A percentile compares a stretch with the other conserved stretches of the same genome.
phyloP scores from a whole-genome alignment of 92 coral and sea anemone species.

The Plumapathes pennacea region DNA sequence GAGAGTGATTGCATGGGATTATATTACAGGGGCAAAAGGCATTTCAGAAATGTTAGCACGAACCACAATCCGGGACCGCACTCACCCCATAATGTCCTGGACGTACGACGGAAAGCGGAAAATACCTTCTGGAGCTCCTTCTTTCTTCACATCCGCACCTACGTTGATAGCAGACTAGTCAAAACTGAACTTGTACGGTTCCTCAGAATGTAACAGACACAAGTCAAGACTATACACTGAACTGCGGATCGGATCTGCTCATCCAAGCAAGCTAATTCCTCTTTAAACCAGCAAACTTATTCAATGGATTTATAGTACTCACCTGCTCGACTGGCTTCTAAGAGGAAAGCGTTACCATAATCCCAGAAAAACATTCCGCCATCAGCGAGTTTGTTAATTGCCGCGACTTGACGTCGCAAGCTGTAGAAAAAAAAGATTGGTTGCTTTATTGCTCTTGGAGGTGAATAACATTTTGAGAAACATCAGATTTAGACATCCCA shows the following conservation, averaged over 20 bases:
- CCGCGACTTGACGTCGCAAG: conserved; percentile 83
- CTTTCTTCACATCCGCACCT: conserved; percentile 95
- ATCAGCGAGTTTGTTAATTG: conserved; percentile 70
- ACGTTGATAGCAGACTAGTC: too few relatives aligned
- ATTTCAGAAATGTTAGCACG: too few relatives aligned
- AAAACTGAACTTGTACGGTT: too few relatives aligned
- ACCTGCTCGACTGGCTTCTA: conserved; percentile 98
- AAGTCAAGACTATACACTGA: neutral
- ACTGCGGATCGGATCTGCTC: neutral
- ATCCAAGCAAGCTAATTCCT: too few relatives aligned
- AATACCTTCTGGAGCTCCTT: conserved; percentile 77
- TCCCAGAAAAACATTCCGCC: conserved; percentile 98
- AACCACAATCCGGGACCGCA: too few relatives aligned
- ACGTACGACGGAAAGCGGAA: conserved; percentile 94
- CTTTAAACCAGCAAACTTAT: neutral
- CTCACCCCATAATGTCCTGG: conserved; percentile 98
- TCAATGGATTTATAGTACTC: too few relatives aligned
- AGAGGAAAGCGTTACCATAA: conserved; percentile 93
- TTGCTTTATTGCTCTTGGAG: neutral
- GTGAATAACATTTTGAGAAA: neutral
- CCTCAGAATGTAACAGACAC: too few relatives aligned
- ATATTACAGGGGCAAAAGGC: too few relatives aligned
- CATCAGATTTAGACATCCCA: neutral
- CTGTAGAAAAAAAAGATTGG: conserved; percentile 21
- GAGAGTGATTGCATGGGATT: too few relatives aligned